Evolutionary conservation across 2,797 vertebrate species (phyloP), one percentile per base, ranked within the genome.

Genomic region (Nothura maculosa): DNA sequence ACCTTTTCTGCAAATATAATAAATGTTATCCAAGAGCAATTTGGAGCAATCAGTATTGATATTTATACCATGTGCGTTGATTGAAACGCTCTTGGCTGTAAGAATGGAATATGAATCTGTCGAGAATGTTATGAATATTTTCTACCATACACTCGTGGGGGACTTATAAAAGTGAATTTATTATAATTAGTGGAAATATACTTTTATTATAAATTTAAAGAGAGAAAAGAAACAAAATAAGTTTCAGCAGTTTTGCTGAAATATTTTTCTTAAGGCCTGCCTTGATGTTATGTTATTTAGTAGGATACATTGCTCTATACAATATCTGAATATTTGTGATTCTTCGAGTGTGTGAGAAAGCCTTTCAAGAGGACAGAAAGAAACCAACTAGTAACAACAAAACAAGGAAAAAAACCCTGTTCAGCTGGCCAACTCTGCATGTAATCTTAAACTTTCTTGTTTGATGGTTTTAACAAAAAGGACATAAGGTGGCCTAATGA

Each of bases 1-100:
- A 45, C 91, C 92, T 94, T 93, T 94, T 92, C 73, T 94, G 85
- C 77, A 95, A 95, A 96, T 93, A 90, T 79, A 96, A 96, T 95
- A 96, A 96, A 93, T 82, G 85, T 88, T 91, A 95, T 96, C 85
- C 83, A 96, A 93, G 63, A 92, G 68, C 50, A 85, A 95, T 93
- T 89, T 94, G 79, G 87, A 93, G 92, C 69, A 87, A 81, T 89
- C 81, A 81, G 50, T 96, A 93, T 89, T 86, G 83, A 96, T 91
- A 94, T 91, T 94, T 95, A 68, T 94, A 94, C 89, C 94, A 92
- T 81, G 81, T 92, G 87, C 75, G 76, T 95, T 94, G 96, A 97
- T 78, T 92, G 95, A 93, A 96, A 92, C 89, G 87, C 70, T 78
- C 69, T 94, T 93, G 94, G 91, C 91, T 92, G 66, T 86, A 90